A percentile compares a stretch with the other conserved stretches of the same genome.
These are phyloP conservation scores for Arbacia lixula DNA, from an alignment of 53 echinoderm and acorn worm species.

Conservation along the genomic window DNA sequence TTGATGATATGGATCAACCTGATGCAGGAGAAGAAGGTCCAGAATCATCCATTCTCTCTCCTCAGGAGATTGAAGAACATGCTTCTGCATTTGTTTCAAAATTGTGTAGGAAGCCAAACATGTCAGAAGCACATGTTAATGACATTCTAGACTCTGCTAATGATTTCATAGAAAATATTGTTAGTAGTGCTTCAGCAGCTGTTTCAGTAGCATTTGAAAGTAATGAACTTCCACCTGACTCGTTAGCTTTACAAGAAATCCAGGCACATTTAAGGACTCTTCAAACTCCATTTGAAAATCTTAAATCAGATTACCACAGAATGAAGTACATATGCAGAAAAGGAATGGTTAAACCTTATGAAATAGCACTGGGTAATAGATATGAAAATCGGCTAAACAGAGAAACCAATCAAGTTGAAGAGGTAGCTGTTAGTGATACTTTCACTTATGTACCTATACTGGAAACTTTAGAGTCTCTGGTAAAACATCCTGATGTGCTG, in stretches of 20 bases:
- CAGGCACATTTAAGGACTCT: slow-evolving; percentile 51
- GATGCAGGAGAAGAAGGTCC: slow-evolving; percentile 3
- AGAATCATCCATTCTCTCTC: slow-evolving; percentile 25
- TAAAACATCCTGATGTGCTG: slow-evolving; percentile 55
- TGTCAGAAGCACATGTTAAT: slow-evolving; percentile 39
- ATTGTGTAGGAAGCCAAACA: too few relatives aligned
- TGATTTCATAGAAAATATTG: slow-evolving; percentile 53
- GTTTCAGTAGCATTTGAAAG: slow-evolving; percentile 45
- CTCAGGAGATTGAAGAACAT: slow-evolving; percentile 46
- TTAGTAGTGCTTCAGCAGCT: slow-evolving; percentile 59
- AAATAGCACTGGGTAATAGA: slow-evolving; percentile 50
- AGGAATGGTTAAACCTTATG: slow-evolving; percentile 45
- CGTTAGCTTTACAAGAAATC: slow-evolving; percentile 49
- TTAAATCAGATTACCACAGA: slow-evolving; percentile 61
- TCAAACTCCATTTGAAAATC: slow-evolving; percentile 54
- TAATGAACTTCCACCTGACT: slow-evolving; percentile 48
- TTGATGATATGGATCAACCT: slow-evolving; percentile 20
- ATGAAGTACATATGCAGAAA: slow-evolving; percentile 31
- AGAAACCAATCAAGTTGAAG: slow-evolving; percentile 59
- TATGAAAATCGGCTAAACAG: slow-evolving; percentile 57
- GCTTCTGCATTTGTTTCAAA: slow-evolving; percentile 47
- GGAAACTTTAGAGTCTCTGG: slow-evolving; percentile 25
- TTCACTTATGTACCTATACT: slow-evolving; percentile 59
- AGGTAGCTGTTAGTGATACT: slow-evolving; percentile 54
- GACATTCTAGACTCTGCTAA: slow-evolving; percentile 46